These are phyloP conservation scores for Tachystola acroxantha DNA, from an alignment of 2,888 invertebrate species.

Conservation along the genomic window DNA sequence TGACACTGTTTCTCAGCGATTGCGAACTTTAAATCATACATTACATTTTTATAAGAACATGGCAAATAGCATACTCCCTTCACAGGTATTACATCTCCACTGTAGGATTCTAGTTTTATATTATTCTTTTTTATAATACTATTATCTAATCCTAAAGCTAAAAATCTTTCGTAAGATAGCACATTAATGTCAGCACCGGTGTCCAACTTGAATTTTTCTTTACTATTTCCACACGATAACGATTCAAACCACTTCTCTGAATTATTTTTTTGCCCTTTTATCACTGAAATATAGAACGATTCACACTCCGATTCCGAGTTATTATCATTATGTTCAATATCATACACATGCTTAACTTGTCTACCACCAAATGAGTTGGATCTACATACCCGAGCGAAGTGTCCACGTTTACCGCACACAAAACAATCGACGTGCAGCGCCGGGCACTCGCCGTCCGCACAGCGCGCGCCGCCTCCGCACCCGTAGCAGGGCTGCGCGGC, in stretches of 20 bases:
- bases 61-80: constrained; percentile 1
- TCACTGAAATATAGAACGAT: neutral
- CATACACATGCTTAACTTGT: neutral
- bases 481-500: neutral
- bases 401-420: constrained; percentile 3
- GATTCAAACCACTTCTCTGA: constrained; percentile 1
- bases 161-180: constrained; percentile 2
- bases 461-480: constrained; percentile 1
- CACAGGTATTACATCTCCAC: constrained; percentile 4
- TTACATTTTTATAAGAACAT: constrained; percentile 9
- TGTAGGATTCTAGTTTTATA: constrained; percentile 1
- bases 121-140: constrained; percentile 1
- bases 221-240: neutral
- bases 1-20: constrained; percentile 8
- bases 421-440: constrained; percentile 1
- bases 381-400: constrained; percentile 2
- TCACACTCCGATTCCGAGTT: neutral
- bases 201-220: constrained; percentile 10
- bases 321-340: neutral
- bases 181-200: constrained; percentile 10
- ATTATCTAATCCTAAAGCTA: constrained; percentile 1
- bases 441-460: neutral
- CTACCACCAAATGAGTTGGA: neutral
- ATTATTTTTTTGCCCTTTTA: neutral
- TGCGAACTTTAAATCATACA: constrained; percentile 9